Conservation (phyloP, 2,797 vertebrate genomes). For the Neopelma chrysocephalum region DNA sequence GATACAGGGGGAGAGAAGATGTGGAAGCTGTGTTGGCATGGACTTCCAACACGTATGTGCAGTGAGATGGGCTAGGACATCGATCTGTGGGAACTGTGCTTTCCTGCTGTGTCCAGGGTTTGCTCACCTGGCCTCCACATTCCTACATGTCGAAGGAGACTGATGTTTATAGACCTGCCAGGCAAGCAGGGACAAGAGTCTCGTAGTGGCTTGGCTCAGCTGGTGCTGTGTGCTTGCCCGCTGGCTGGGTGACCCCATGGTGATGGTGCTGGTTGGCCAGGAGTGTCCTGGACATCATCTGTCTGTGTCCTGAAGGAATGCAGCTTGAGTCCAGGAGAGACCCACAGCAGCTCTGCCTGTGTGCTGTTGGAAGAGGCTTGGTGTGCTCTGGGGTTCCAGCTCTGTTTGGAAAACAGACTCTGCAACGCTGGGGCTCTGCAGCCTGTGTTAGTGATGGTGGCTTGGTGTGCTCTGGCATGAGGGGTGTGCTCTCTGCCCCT, state of each 20-base stretch:
- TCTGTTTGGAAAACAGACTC: neutral
- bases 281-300: neutral
- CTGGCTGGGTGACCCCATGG: neutral
- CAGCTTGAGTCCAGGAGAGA: neutral
- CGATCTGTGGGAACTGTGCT: neutral
- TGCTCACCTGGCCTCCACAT: neutral
- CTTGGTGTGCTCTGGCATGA: neutral
- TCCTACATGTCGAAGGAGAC: neutral
- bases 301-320: neutral
- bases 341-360: neutral
- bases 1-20: neutral
- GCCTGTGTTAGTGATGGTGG: accelerated
- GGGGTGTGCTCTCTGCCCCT: accelerated
- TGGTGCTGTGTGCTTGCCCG: neutral
- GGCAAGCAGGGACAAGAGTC: neutral
- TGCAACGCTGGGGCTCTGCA: neutral
- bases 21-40: neutral
- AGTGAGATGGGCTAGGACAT: neutral
- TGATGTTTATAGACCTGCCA: neutral
- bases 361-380: neutral
- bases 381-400: neutral
- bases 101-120: neutral
- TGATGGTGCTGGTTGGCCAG: neutral
- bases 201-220: neutral
- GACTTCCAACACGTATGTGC: neutral